Base-by-base conservation (phyloP, 2,888 invertebrate genomes). In the Megamerina dolium region DNA sequence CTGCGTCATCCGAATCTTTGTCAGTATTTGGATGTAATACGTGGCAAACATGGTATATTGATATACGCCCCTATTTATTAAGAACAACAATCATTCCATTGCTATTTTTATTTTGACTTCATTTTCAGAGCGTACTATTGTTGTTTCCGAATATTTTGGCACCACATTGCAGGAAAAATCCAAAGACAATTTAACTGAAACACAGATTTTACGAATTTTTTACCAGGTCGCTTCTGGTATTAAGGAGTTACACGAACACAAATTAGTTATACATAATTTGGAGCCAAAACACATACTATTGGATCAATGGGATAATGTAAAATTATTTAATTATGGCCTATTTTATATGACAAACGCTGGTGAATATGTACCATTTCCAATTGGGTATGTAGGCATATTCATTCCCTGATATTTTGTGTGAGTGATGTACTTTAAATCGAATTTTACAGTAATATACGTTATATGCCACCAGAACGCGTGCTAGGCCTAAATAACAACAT, bases 271-370 rank as follows among this genome's bases (percentile, higher is more conserved):
- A 62, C 80, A 89, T 52, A 87, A 86, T 64, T 72, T 96, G 45
- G 81, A 85, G 45, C 82, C 86, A 38, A 85, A 87, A 56, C 91
- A 90, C 69, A 83, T 96, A 55, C 73, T 92, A 12, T 63, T 93
- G 27, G 84, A 87, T 61, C 74, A 74, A 33, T 74, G 79, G 60
- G 81, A 82, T 30, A 77, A 81, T 62, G 83, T 89, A 0, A 92
- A 94, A 64, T 68, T 97, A 26, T 90, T 89, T 58, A 91, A 93
- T 70, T 95, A 88, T 75, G 96, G 95, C n/a, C 73, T 95, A 55
- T 91, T 85, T 70, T 82, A 87, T 58, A 91, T 95, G 87, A 93
- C 94, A 13, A 85, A 84, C 55, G 77, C 78, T 63, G 94, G 93
- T 12, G 81, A 78, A 60, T 83, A 89, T 66, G 91, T 96, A 2